phyloP scores from a whole-genome alignment of 64 coral and sea anemone species.

The Actinia tenebrosa region DNA sequence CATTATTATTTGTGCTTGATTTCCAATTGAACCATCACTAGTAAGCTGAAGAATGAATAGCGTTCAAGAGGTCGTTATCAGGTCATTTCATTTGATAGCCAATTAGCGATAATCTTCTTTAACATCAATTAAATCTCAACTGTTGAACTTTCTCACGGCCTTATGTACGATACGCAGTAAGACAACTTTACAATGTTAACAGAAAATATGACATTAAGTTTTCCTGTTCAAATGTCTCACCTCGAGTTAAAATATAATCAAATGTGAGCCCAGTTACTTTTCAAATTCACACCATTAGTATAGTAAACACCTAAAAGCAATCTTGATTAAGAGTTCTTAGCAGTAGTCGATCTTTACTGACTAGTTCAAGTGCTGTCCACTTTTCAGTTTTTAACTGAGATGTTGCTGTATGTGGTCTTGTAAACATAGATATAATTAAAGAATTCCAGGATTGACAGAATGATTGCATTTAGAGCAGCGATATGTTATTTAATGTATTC shows the following conservation, averaged over 20 bases:
- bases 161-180: neutral
- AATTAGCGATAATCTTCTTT: conserved; percentile 9
- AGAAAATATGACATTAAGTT: neutral
- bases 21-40: neutral
- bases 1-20: neutral
- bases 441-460: neutral
- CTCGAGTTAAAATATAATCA: neutral
- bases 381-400: neutral
- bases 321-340: neutral
- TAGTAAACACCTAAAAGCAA: neutral
- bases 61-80: conserved; percentile 1
- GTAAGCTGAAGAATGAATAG: neutral
- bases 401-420: neutral
- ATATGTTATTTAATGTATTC: neutral
- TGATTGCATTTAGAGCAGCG: neutral
- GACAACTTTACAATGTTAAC: neutral
- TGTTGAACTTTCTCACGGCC: conserved; percentile 10
- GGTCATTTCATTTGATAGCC: neutral
- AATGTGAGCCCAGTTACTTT: neutral
- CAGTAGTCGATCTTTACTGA: neutral
- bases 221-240: neutral
- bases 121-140: neutral
- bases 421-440: neutral
- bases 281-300: neutral
- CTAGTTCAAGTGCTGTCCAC: neutral